A percentile compares a stretch with the other conserved stretches of the same genome.
These are phyloP conservation scores for Mnemiopsis leidyi DNA, from an alignment of 37 sponge, comb jelly and placozoan genomes.

Conservation along the genomic window DNA sequence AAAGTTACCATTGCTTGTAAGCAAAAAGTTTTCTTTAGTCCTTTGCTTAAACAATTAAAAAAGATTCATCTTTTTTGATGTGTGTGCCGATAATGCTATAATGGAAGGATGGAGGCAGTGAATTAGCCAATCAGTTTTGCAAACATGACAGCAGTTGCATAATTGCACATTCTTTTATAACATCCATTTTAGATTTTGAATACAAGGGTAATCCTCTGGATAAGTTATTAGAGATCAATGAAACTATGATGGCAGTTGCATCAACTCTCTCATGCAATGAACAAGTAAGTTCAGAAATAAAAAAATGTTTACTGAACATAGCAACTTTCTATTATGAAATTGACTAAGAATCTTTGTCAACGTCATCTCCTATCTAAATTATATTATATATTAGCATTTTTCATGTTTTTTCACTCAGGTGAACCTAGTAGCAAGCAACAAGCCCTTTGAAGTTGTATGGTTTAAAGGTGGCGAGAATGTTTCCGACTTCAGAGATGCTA, in stretches of 20 bases:
- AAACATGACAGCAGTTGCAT: too few relatives aligned
- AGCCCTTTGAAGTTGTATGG: not conserved
- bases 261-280: not conserved
- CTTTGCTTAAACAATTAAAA: not conserved
- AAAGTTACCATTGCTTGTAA: conserved; percentile 47
- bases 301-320: too few relatives aligned
- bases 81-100: too few relatives aligned
- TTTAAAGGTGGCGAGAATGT: not conserved
- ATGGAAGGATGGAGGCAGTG: too few relatives aligned
- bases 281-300: not conserved
- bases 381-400: too few relatives aligned
- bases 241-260: not conserved
- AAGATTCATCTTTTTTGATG: too few relatives aligned
- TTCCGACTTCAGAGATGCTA: not conserved
- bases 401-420: conserved; percentile 30
- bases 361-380: too few relatives aligned
- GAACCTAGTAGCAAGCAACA: not conserved
- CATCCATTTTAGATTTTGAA: not conserved
- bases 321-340: not conserved
- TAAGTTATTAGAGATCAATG: not conserved
- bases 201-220: not conserved
- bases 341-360: not conserved
- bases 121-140: too few relatives aligned
- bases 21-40: not conserved
- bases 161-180: not conserved